Base-by-base conservation (phyloP, 35 echinoderm and acorn worm species). In the Strongylocentrotus purpuratus region DNA sequence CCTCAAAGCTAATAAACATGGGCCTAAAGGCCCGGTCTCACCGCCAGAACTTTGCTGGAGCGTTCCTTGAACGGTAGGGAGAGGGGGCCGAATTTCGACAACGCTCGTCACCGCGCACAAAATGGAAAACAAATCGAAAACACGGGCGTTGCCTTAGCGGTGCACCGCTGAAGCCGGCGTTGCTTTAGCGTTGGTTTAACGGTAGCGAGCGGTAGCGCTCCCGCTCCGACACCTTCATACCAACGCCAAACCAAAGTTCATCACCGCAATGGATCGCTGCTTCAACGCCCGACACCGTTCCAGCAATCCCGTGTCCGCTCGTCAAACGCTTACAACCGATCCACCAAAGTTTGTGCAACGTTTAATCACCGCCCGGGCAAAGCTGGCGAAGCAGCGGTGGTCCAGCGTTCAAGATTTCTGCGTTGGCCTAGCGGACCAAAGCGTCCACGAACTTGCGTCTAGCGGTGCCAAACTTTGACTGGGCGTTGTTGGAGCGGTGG, bases 61-160 rank as follows among this genome's bases (percentile, higher is more conserved):
- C 87, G 87, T 89, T 89, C 87, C 87, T 89, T 89, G 87, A 89
- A 89, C 87, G 87, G 87, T 45, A 33, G 87, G 87, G 13, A 89
- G 87, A 89, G 87, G 87, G 87, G 87, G 31, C 87, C 87, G 87
- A 89, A 89, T 89, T 89, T 89, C 87, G 87, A 89, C 87, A 89
- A 89, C 87, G 13, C 87, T 88, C 87, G 45, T 88, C 87, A 88
- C 87, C 87, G 87, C 87, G 87, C 87, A 89, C 87, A 89, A 89
- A 89, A 89, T 89, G 87, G 87, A 32, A 41, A 89, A 89, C 9
- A 89, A 89, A 89, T 89, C 87, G 87, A 89, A 89, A 89, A 89
- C 87, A 89, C 87, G 87, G 87, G 87, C 87, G 87, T 89, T 89
- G 87, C 87, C 87, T 89, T 89, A 89, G 87, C 87, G 87, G 87